Evolutionary conservation across 64 coral and sea anemone genomes (phyloP).

Genomic region (Actinia equina): DNA sequence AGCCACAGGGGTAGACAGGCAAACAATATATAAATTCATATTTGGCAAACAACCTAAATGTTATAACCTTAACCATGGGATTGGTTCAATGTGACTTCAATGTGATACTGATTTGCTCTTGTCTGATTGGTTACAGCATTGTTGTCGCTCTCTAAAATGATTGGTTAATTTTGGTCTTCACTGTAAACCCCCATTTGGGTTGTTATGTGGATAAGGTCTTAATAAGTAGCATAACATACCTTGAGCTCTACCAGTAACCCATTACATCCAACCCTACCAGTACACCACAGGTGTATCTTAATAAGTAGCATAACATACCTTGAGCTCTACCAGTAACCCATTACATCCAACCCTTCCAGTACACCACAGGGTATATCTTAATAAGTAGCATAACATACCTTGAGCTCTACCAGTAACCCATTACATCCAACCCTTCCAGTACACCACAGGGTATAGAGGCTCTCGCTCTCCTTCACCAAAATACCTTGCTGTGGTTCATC

Average conservation of each 20-base stretch:
- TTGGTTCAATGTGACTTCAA: no score
- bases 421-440: conserved; percentile 94
- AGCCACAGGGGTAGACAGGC: no score
- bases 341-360: conserved; percentile 91
- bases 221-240: conserved; percentile 26
- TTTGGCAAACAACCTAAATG: no score
- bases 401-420: conserved; percentile 90
- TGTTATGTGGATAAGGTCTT: no score
- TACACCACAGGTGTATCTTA: conserved; percentile 59
- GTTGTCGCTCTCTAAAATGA: no score
- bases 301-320: conserved; percentile 38
- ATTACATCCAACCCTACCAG: conserved; percentile 90
- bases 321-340: conserved; percentile 92
- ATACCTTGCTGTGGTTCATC: conserved; percentile 97
- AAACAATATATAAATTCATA: no score
- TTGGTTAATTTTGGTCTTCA: no score
- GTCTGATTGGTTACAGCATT: no score
- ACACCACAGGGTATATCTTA: conserved; percentile 54
- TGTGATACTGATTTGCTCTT: no score
- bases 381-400: conserved; percentile 39
- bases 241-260: conserved; percentile 95
- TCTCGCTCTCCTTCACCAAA: conserved; percentile 95
- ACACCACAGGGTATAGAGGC: conserved; percentile 91
- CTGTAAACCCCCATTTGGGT: no score
- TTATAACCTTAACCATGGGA: no score